Evolutionary conservation across 2,797 vertebrate species (phyloP).

Genomic region (Vespertilio murinus): DNA sequence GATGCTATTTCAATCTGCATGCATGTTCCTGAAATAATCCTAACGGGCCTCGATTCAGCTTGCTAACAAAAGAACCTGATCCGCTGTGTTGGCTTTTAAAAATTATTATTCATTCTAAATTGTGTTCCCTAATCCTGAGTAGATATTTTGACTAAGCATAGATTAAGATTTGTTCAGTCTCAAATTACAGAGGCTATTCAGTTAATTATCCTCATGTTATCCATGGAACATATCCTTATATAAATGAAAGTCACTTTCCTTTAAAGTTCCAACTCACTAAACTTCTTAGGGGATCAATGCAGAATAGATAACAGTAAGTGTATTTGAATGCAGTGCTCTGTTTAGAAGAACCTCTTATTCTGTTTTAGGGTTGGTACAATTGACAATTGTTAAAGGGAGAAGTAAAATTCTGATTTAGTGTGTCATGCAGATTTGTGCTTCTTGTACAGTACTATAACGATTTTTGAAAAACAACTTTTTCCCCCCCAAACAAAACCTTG

Average conservation of each 20-base stretch:
- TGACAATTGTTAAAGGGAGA: neutral
- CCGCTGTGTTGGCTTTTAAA: conserved; percentile 7
- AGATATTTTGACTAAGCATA: neutral
- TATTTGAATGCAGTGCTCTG: neutral
- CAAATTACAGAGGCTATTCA: neutral
- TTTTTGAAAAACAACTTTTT: neutral
- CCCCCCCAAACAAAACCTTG: neutral
- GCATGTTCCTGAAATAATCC: conserved; percentile 57
- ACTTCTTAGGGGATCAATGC: neutral
- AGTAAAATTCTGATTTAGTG: neutral
- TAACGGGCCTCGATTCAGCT: conserved; percentile 34
- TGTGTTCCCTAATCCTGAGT: neutral
- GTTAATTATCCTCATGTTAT: neutral
- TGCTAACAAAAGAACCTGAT: conserved; percentile 42
- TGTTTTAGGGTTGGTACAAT: neutral
- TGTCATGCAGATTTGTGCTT: neutral
- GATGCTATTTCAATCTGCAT: conserved; percentile 51
- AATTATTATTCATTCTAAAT: conserved; percentile 24
- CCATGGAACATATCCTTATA: neutral
- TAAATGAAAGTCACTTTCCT: conserved; percentile 21
- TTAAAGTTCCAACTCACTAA: neutral
- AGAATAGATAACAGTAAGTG: neutral
- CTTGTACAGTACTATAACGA: neutral
- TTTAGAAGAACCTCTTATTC: neutral
- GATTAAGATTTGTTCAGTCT: neutral